Conservation (phyloP, 2,797 vertebrate species). For the Falco rusticolus region DNA sequence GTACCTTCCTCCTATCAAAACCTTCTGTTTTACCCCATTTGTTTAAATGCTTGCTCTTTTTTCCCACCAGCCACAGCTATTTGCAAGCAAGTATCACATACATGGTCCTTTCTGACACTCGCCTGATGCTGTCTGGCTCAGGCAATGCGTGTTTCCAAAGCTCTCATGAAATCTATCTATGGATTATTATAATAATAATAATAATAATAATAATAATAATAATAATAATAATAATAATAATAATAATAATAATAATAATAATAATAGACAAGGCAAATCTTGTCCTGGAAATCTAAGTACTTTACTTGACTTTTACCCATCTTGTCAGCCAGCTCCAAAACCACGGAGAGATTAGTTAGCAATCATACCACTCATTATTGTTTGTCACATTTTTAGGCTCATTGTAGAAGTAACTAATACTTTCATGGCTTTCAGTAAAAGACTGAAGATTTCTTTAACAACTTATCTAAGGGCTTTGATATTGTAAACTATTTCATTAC, state of each 20-base stretch:
- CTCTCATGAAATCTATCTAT: not conserved
- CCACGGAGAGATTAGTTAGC: not conserved
- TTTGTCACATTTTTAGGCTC: not conserved
- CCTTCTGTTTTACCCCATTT: not conserved
- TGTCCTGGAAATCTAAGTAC: not conserved
- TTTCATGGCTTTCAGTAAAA: not conserved
- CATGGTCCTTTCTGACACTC: not conserved
- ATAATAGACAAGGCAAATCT: not conserved
- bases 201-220: not conserved
- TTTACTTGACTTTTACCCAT: not conserved
- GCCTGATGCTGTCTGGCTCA: not conserved
- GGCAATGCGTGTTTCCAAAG: not conserved
- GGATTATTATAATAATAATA: no score
- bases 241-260: not conserved
- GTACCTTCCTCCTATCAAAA: not conserved
- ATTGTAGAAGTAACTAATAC: not conserved
- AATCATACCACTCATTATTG: not conserved
- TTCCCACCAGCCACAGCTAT: not conserved
- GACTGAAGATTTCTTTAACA: not conserved
- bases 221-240: not conserved
- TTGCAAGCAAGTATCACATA: not conserved
- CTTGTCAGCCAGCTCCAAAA: not conserved
- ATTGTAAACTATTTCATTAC: not conserved
- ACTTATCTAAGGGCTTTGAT: not conserved
- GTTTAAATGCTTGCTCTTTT: not conserved